Conservation (phyloP, 2,113 vertebrate species). For the Sphaerodactylus townsendi region DNA sequence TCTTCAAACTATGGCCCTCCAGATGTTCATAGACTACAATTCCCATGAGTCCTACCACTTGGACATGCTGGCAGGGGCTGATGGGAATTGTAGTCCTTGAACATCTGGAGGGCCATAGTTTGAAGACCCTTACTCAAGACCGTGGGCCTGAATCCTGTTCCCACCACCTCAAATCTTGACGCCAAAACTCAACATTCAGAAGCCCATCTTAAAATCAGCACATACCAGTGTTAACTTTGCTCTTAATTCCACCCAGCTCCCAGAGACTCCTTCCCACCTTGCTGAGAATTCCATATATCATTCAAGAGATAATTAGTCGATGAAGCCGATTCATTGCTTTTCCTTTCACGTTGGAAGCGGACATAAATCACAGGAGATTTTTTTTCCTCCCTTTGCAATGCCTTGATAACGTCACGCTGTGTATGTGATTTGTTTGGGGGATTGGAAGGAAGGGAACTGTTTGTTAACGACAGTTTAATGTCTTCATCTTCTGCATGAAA, state of each 20-base stretch:
- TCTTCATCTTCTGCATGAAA: constrained; percentile 69
- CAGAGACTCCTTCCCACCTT: neutral
- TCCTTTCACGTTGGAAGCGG: constrained; percentile 26
- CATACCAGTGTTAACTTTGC: neutral
- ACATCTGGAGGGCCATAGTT: no score
- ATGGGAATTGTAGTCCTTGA: no score
- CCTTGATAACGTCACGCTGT: constrained; percentile 53
- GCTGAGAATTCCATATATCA: neutral
- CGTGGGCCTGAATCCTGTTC: no score
- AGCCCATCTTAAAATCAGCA: neutral
- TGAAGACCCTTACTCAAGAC: no score
- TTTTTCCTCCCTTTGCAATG: neutral
- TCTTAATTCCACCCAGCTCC: neutral
- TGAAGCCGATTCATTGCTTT: constrained; percentile 40
- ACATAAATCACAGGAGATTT: constrained; percentile 27
- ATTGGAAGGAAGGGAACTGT: constrained; percentile 48
- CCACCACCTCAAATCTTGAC: neutral
- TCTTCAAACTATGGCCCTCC: no score
- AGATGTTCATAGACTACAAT: no score
- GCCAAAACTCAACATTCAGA: neutral
- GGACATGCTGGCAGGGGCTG: no score
- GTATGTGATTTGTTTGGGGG: constrained; percentile 43
- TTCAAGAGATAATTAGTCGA: constrained; percentile 43
- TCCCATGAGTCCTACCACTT: no score
- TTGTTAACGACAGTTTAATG: constrained; percentile 70